phyloP scores from a whole-genome alignment of 2,113 vertebrate species.

The Columbina picui region DNA sequence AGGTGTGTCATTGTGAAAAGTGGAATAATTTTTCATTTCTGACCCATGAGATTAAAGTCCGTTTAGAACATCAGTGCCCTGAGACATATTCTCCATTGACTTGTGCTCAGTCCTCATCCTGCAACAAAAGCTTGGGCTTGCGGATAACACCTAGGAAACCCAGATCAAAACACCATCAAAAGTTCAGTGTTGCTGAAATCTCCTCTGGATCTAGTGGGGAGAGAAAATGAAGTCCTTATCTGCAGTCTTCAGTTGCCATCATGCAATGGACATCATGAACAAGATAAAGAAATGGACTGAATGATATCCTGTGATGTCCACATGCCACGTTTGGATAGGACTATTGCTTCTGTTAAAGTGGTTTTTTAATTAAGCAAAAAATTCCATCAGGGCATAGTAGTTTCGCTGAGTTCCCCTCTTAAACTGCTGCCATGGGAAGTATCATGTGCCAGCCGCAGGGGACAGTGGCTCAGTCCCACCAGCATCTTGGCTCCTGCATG shows the following conservation, averaged over 20 bases:
- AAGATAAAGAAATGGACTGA: not conserved
- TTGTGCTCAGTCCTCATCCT: not conserved
- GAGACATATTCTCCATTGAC: not conserved
- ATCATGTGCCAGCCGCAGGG: not conserved
- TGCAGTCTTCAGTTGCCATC: not conserved
- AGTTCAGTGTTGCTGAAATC: not conserved
- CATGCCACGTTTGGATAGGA: not conserved
- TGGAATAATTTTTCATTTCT: not conserved
- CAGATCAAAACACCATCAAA: not conserved
- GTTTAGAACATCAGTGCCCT: not conserved
- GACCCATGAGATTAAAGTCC: not conserved
- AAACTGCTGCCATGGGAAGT: not conserved
- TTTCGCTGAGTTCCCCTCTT: not conserved
- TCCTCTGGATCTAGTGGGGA: not conserved
- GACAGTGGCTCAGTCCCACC: not conserved
- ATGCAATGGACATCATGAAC: not conserved
- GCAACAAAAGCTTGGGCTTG: not conserved
- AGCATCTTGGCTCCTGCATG: not conserved
- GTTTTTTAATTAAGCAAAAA: not conserved
- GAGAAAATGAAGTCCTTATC: not conserved
- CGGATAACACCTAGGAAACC: not conserved
- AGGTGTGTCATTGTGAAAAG: not conserved
- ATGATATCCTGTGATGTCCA: rapidly evolving
- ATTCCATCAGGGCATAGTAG: not conserved
- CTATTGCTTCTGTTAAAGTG: not conserved